Conservation (phyloP, 1,140 invertebrate genomes). For the Ericerus pela region DNA sequence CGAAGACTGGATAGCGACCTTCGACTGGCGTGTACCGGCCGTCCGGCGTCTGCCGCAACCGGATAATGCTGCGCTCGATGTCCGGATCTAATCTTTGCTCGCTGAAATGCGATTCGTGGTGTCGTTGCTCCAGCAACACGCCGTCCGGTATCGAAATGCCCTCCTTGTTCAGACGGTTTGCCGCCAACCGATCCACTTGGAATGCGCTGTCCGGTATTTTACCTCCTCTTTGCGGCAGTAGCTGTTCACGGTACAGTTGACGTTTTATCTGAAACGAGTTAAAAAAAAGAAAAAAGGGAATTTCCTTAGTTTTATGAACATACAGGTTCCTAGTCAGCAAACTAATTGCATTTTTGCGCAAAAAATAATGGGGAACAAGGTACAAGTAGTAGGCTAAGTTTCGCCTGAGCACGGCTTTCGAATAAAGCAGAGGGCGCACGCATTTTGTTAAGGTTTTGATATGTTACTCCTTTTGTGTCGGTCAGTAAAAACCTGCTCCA, state of each 20-base stretch:
- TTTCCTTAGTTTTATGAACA: not conserved
- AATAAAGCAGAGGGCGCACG: too few relatives aligned
- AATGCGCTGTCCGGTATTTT: conserved; percentile 50
- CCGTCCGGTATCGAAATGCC: conserved; percentile 45
- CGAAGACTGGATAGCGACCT: conserved; percentile 19
- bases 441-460: too few relatives aligned
- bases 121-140: conserved; percentile 35
- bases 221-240: conserved; percentile 42
- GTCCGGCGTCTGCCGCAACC: conserved; percentile 22
- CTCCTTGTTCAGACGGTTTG: conserved; percentile 46
- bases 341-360: not conserved
- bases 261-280: conserved; percentile 36
- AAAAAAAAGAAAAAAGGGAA: not conserved
- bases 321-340: not conserved
- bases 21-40: conserved; percentile 22
- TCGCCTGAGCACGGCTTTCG: too few relatives aligned
- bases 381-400: too few relatives aligned
- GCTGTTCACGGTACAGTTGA: conserved; percentile 47
- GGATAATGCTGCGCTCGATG: conserved; percentile 20
- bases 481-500: too few relatives aligned
- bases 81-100: conserved; percentile 24
- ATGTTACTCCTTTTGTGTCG: too few relatives aligned
- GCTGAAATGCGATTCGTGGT: conserved; percentile 28
- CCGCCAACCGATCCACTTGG: conserved; percentile 38
- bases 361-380: not conserved